phyloP scores from a whole-genome alignment of 2,797 vertebrate genomes.

The Morelia viridis region DNA sequence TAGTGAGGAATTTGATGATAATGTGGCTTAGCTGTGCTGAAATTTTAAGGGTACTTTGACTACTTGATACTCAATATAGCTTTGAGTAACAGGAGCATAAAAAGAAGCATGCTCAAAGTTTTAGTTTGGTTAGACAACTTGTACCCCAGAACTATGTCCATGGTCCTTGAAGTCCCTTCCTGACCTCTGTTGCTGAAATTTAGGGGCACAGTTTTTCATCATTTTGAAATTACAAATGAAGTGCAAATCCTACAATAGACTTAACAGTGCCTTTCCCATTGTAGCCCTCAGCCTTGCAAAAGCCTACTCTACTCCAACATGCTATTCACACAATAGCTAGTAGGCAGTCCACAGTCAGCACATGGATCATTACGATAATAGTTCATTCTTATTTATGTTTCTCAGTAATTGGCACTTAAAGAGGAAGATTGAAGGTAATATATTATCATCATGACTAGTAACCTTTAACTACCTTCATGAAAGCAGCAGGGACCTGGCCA shows the following conservation, averaged over 20 bases:
- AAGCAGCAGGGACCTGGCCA: neutral
- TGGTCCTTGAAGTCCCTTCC: neutral
- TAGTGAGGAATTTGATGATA: neutral
- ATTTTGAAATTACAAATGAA: neutral
- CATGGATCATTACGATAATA: neutral
- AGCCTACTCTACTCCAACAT: neutral
- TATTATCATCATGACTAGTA: neutral
- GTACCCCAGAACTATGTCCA: neutral
- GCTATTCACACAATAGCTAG: neutral
- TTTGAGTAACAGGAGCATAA: neutral
- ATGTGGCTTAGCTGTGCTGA: neutral
- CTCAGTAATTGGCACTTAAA: neutral
- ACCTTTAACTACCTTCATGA: neutral
- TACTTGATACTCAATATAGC: neutral
- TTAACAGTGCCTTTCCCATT: neutral
- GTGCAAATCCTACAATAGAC: neutral
- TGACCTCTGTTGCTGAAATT: neutral
- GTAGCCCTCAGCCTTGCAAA: neutral
- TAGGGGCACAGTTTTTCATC: neutral
- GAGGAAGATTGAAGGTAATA: neutral
- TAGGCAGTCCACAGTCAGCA: neutral
- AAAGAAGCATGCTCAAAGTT: neutral
- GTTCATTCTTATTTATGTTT: neutral
- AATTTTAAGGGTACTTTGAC: neutral
- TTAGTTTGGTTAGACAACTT: neutral